Evolutionary conservation across 2,888 invertebrate genomes (phyloP).

Genomic region (Chrysolina oricalcia): DNA sequence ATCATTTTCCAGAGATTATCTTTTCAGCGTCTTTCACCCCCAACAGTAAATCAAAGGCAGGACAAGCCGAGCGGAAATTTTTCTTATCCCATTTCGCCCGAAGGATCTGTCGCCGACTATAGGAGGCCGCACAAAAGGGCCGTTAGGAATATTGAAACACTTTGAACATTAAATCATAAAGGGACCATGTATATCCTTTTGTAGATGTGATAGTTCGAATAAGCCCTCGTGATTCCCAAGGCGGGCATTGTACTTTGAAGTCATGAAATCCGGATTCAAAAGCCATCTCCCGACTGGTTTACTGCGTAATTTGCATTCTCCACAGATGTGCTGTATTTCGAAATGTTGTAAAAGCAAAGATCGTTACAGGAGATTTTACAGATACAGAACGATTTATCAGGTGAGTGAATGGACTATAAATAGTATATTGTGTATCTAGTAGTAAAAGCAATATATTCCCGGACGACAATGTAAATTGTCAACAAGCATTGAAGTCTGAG

Average conservation of each 20-base stretch:
- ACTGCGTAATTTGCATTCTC: not conserved
- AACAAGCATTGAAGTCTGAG: too few species aligned
- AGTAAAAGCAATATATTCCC: too few species aligned
- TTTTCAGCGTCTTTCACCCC: conserved; percentile 11
- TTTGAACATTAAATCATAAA: conserved; percentile 40
- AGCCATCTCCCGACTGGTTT: not conserved
- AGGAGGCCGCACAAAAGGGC: conserved; percentile 21
- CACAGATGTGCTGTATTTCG: not conserved
- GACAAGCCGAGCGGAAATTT: conserved; percentile 22
- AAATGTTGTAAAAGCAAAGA: not conserved
- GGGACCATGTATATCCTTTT: conserved; percentile 32
- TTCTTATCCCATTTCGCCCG: conserved; percentile 39
- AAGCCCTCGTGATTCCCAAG: conserved; percentile 35
- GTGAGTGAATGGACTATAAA: too few species aligned
- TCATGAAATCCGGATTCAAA: conserved; percentile 12
- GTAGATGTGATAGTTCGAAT: conserved; percentile 31
- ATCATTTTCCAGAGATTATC: not conserved
- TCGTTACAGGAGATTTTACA: not conserved
- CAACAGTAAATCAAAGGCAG: conserved; percentile 7
- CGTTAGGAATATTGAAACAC: conserved; percentile 40
- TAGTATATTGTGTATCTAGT: too few species aligned
- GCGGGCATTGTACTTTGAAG: conserved; percentile 18
- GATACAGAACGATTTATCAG: too few species aligned
- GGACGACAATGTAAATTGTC: too few species aligned
- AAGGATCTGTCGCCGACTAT: conserved; percentile 42